phyloP scores from a whole-genome alignment of 2,888 invertebrate genomes.

The Thera obeliscata region DNA sequence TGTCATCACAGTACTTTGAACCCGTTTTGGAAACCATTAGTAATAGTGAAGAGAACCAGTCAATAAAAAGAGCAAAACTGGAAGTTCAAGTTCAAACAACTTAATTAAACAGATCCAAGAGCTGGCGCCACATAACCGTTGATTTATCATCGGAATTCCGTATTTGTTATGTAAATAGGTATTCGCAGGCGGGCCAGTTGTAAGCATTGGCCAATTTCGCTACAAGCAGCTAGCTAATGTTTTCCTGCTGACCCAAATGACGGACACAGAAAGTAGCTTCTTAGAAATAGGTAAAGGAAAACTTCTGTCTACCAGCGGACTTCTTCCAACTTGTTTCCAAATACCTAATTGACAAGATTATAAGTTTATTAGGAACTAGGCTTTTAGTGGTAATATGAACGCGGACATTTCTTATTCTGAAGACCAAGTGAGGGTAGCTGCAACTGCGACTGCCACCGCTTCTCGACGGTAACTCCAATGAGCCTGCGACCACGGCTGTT shows the following conservation, averaged over 20 bases:
- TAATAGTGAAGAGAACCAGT: background rate
- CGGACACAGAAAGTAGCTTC: background rate
- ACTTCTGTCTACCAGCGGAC: too few relatives aligned
- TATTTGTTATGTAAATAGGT: conserved; percentile 30
- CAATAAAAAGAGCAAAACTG: background rate
- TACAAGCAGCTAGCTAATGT: background rate
- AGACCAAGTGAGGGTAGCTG: too few relatives aligned
- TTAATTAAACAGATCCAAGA: conserved; percentile 22
- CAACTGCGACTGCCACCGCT: too few relatives aligned
- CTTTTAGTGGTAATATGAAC: too few relatives aligned
- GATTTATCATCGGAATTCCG: conserved; percentile 30
- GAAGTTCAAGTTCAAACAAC: conserved; percentile 32
- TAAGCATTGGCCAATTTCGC: conserved; percentile 10
- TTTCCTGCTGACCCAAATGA: background rate
- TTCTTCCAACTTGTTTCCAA: too few relatives aligned
- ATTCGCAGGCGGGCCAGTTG: conserved; percentile 4
- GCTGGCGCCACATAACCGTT: conserved; percentile 19
- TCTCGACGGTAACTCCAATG: too few relatives aligned
- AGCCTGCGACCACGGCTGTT: too few relatives aligned
- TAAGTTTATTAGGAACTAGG: too few relatives aligned
- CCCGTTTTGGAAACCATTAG: background rate
- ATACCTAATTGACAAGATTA: too few relatives aligned
- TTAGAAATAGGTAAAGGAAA: too few relatives aligned
- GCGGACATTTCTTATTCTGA: too few relatives aligned
- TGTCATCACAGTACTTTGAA: too few relatives aligned